phyloP scores from a whole-genome alignment of 2,797 vertebrate species.

The Zenarchopterus dispar region DNA sequence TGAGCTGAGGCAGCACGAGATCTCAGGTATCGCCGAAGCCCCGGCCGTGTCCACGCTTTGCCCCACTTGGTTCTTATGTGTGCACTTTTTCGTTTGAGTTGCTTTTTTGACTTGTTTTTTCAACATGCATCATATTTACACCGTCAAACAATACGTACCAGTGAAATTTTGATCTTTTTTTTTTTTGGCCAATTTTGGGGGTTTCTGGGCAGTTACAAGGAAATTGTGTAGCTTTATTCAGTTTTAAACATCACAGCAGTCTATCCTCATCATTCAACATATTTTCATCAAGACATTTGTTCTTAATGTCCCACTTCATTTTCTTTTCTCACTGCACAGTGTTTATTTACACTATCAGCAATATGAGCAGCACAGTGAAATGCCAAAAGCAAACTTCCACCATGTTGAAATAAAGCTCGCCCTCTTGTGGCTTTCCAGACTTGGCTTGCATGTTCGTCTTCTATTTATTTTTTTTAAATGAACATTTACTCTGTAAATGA shows the following conservation, averaged over 20 bases:
- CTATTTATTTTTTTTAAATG: constrained; percentile 2
- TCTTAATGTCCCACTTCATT: background rate
- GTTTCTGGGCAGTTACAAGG: background rate
- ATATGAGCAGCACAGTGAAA: constrained; percentile 12
- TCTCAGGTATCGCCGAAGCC: constrained; percentile 87
- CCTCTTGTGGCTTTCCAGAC: constrained; percentile 61
- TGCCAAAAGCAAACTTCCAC: constrained; percentile 11
- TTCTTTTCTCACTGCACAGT: background rate
- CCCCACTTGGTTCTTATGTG: constrained; percentile 41
- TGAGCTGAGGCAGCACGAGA: constrained; percentile 96
- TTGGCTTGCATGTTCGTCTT: constrained; percentile 31
- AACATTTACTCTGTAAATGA: background rate
- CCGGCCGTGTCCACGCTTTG: constrained; percentile 11
- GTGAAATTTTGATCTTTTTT: background rate
- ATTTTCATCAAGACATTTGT: background rate
- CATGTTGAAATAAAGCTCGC: constrained; percentile 46
- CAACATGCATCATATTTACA: constrained; percentile 17
- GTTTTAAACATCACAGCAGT: too few relatives aligned
- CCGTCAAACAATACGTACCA: constrained; percentile 3
- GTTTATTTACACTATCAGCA: constrained; percentile 8
- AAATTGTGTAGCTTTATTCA: background rate
- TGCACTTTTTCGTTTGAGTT: constrained; percentile 51
- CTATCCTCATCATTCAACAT: background rate
- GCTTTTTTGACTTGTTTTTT: constrained; percentile 30
- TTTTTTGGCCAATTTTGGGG: background rate